Conservation (phyloP, 1,140 invertebrate genomes). For the Aphelenchoides fujianensis region DNA sequence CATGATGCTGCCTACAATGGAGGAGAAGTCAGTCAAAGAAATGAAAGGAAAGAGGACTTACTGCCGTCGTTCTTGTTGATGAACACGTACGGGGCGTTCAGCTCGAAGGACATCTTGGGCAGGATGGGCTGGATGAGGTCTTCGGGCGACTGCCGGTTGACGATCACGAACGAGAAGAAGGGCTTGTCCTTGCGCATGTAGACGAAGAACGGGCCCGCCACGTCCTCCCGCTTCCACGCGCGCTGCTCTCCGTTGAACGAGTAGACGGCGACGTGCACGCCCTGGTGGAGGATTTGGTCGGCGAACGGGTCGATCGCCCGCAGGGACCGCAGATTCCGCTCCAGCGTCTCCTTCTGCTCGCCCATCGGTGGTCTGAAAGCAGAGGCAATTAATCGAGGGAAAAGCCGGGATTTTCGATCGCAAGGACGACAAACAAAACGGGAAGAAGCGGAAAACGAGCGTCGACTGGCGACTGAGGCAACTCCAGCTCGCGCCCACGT, state of each 20-base stretch:
- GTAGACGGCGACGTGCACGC: constrained; percentile 29
- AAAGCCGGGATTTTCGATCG: no score
- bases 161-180: constrained; percentile 48
- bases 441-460: no score
- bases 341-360: neutral
- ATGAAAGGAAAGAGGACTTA: neutral
- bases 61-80: constrained; percentile 41
- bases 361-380: no score
- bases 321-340: constrained; percentile 10
- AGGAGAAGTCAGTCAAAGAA: constrained; percentile 14
- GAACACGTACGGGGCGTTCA: constrained; percentile 48
- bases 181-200: constrained; percentile 41
- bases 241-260: constrained; percentile 24
- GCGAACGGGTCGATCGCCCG: constrained; percentile 36
- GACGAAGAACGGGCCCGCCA: constrained; percentile 46
- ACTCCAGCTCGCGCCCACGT: no score
- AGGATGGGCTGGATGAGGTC: constrained; percentile 48
- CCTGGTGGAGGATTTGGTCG: constrained; percentile 26
- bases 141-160: constrained; percentile 48
- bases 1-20: constrained; percentile 9
- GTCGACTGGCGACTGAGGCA: no score
- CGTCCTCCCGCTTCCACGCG: constrained; percentile 35
- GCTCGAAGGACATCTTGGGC: constrained; percentile 19
- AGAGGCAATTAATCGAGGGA: no score
- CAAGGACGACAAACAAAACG: no score